phyloP scores from a whole-genome alignment of 2,888 invertebrate species.

The Microctonus brassicae region DNA sequence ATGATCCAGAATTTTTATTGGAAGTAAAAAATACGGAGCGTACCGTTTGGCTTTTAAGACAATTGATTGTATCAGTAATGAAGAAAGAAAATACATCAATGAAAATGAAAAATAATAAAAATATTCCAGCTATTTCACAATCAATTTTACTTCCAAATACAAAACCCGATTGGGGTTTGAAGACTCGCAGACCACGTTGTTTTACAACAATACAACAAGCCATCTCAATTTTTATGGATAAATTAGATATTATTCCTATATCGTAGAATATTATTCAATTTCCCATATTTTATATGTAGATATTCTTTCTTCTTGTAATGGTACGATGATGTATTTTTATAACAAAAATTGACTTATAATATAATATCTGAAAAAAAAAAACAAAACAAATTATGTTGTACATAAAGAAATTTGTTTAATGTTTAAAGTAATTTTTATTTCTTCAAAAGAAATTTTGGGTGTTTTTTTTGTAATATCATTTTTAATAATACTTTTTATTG shows the following conservation, averaged over 20 bases:
- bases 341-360: constrained; percentile 15
- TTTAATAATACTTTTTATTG: constrained; percentile 60
- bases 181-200: constrained; percentile 47
- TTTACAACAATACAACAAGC: constrained; percentile 50
- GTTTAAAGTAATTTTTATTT: background rate
- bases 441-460: no score
- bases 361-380: constrained; percentile 11
- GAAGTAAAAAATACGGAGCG: constrained; percentile 38
- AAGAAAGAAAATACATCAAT: constrained; percentile 37
- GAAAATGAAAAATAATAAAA: constrained; percentile 25
- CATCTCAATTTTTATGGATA: constrained; percentile 43
- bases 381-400: no score
- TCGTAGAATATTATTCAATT: no score
- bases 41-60: constrained; percentile 41
- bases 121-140: background rate
- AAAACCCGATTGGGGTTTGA: constrained; percentile 56
- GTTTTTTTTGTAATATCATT: background rate
- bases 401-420: constrained; percentile 3
- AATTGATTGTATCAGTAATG: constrained; percentile 34
- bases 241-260: constrained; percentile 38
- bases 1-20: constrained; percentile 49
- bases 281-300: no score
- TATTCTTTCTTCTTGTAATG: background rate
- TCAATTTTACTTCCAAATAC: constrained; percentile 48
- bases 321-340: constrained; percentile 6